A percentile compares a stretch with the other conserved stretches of the same genome.
These are phyloP conservation scores for Malurus alboscapulatus DNA, from an alignment of 2,113 vertebrate genomes.

Conservation along the genomic window DNA sequence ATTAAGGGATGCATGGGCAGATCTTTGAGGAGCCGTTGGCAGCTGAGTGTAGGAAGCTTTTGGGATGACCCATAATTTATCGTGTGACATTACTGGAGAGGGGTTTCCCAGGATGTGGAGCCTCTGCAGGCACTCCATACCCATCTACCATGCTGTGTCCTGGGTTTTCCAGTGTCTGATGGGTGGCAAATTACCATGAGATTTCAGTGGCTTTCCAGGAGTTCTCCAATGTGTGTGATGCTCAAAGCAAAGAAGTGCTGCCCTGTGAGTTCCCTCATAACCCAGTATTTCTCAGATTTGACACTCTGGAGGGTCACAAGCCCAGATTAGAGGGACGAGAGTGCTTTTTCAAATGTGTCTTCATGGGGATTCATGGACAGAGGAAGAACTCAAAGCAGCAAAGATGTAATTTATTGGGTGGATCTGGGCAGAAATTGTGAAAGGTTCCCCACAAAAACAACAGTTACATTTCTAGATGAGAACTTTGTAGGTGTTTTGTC, in stretches of 20 bases:
- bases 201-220: not conserved
- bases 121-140: not conserved
- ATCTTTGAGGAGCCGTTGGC: not conserved
- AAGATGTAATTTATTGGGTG: not conserved
- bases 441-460: constrained; percentile 6
- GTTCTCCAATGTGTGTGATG: not conserved
- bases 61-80: not conserved
- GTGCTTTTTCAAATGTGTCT: not conserved
- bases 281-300: not conserved
- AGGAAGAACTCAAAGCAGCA: not conserved
- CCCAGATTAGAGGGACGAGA: not conserved
- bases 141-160: rapidly evolving
- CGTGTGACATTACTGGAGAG: rapidly evolving
- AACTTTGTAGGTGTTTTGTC: constrained; percentile 57
- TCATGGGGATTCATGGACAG: not conserved
- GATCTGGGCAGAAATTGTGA: constrained; percentile 26
- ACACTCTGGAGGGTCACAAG: not conserved
- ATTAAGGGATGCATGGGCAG: not conserved
- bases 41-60: not conserved
- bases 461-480: constrained; percentile 10
- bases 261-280: not conserved
- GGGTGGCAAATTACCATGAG: not conserved
- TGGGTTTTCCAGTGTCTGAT: not conserved
- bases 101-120: not conserved
- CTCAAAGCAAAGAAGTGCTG: not conserved